Evolutionary conservation across 2,113 vertebrate species (phyloP).

Genomic region (Gopherus flavomarginatus): DNA sequence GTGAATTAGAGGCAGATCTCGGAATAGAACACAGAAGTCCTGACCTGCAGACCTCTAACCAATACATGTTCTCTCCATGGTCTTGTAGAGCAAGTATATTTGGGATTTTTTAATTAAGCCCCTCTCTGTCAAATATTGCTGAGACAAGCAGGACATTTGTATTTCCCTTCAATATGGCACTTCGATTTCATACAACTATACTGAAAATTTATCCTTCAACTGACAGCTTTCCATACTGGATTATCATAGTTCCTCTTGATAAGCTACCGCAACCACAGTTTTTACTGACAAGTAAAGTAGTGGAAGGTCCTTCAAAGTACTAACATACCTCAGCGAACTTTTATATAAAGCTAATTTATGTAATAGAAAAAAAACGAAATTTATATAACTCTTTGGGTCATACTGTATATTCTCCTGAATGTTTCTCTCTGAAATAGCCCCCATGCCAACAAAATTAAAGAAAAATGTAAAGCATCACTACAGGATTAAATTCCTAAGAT

Average conservation of each 20-base stretch:
- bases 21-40: neutral
- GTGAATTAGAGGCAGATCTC: neutral
- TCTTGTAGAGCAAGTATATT: neutral
- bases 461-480: neutral
- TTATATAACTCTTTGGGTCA: neutral
- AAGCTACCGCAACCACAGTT: conserved; percentile 30
- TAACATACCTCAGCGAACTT: neutral
- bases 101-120: conserved; percentile 33
- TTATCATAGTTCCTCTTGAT: conserved; percentile 63
- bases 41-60: neutral
- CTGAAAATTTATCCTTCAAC: conserved; percentile 53
- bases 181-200: neutral
- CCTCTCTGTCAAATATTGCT: conserved; percentile 4
- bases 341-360: conserved; percentile 38
- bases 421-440: neutral
- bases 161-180: conserved; percentile 51
- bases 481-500: neutral
- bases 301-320: conserved; percentile 43
- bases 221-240: conserved; percentile 57
- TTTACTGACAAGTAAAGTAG: conserved; percentile 46
- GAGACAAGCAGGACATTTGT: conserved; percentile 18
- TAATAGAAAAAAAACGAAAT: neutral
- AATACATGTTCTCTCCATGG: neutral
- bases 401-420: neutral
- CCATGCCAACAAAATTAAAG: neutral